Base-by-base conservation (phyloP, 2,888 invertebrate genomes). In the Caenorhabditis sp. region DNA sequence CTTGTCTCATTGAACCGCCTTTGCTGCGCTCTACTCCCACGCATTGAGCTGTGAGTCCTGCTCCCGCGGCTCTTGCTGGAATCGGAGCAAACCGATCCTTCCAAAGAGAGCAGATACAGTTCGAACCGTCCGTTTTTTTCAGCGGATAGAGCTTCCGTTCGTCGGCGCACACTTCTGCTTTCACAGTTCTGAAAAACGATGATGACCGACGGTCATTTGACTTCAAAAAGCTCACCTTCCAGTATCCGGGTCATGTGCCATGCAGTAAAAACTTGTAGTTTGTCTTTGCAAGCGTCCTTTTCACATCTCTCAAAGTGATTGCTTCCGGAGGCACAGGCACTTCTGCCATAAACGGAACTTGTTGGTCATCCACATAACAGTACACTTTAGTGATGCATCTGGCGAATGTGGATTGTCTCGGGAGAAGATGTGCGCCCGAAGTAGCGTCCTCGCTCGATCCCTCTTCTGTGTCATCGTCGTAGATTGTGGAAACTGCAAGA, bases 191-290 rank as follows among this genome's bases (percentile, higher is more conserved):
- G 58, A 55, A 73, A 72, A n/a, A 24, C n/a, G 22, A n/a, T 15
- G n/a, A n/a, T n/a, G n/a, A n/a, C n/a, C n/a, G n/a, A n/a, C n/a
- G n/a, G n/a, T n/a, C n/a, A n/a, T n/a, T n/a, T n/a, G n/a, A n/a
- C n/a, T n/a, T n/a, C n/a, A n/a, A 13, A 24, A 55, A 45, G 79
- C 85, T 78, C 48, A 87, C 87, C 66, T 66, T 78, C 94, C 99
- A 90, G 98, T 97, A 91, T 98, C 98, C 91, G 96, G 96, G 92
- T 99, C 99, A 94, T 97, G 95, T 56, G 97, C 97, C 92, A 98
- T 99, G 98, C 99, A 92, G n/a, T n/a, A 98, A 99, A 92, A 95
- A 99, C 92, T 99, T 99, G 91, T 95, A 98, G 91, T 96, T 98
- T 87, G 94, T 93, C 90, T 95, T 93, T 91, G 96, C 97, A 90